phyloP scores from a whole-genome alignment of 2,113 vertebrate genomes.

The Phrynosoma platyrhinos region DNA sequence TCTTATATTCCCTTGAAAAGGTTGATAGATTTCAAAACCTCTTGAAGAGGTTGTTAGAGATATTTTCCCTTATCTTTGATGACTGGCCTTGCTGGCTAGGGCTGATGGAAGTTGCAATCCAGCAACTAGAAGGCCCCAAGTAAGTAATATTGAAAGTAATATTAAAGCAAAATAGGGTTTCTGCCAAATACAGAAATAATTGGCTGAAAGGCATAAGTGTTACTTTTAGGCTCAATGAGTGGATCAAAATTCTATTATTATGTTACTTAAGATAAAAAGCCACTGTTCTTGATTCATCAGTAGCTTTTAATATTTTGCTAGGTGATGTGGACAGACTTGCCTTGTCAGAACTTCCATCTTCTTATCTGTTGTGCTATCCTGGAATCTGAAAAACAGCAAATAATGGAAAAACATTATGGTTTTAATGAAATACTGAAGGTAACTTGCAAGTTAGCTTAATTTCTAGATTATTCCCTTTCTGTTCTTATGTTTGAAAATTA shows the following conservation, averaged over 20 bases:
- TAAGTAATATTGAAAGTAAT: background rate
- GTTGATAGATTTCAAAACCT: background rate
- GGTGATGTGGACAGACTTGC: constrained; percentile 96
- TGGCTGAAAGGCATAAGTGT: background rate
- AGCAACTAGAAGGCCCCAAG: background rate
- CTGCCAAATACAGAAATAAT: background rate
- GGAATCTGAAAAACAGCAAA: constrained; percentile 95
- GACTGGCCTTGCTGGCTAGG: background rate
- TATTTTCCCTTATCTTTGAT: background rate
- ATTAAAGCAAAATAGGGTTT: background rate
- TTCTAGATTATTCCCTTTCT: constrained; percentile 2
- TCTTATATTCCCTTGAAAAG: background rate
- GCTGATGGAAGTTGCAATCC: background rate
- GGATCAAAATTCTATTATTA: background rate
- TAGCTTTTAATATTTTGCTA: constrained; percentile 66
- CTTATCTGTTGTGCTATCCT: constrained; percentile 95
- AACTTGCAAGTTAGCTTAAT: constrained; percentile 31
- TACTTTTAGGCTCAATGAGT: background rate
- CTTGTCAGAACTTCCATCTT: constrained; percentile 96
- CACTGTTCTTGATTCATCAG: constrained; percentile 34
- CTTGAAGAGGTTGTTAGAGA: background rate
- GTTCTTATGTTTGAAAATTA: background rate
- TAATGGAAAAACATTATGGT: constrained; percentile 94
- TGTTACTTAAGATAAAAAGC: constrained; percentile 17
- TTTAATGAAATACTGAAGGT: constrained; percentile 99